Evolutionary conservation across 2,797 vertebrate genomes (phyloP), one percentile per base, ranked within the genome.

Genomic region (Myotis findleyi): DNA sequence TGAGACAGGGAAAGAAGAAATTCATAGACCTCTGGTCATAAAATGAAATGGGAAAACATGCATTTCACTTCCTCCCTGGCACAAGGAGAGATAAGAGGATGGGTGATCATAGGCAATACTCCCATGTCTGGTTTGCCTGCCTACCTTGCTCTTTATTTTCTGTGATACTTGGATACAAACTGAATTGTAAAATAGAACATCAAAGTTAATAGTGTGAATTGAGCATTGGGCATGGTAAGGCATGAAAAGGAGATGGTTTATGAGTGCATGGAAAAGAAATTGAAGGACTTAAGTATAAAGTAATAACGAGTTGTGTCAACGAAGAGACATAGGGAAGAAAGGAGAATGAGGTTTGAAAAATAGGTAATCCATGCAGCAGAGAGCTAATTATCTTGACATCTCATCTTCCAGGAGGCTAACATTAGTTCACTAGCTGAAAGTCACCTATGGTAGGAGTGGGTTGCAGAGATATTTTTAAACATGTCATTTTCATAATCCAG

Each of bases 361-460:
- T 6, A 89, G 73, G 71, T 27, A 94, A 82, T 83, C 94, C 25
- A 18, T 41, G 79, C 88, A 94, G 79, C 94, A 89, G 87, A 77
- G 85, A 95, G 92, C 96, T 97, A 97, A 96, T 96, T 97, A 97
- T 96, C 93, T 92, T 91, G 96, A 96, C 93, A 95, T 90, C 87
- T 94, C 73, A 94, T 97, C 95, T 92, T 96, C 83, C 55, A 95
- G 85, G 59, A 93, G 95, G 92, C 96, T 93, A 97, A 86, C 89
- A 51, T 89, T 73, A 75, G 93, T 79, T 96, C 94, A 87, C 87
- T 95, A 64, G 91, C 90, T 95, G 57, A 90, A 87, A 96, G 91
- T 93, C 91, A 94, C 75, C 59, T n/a, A n/a, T n/a, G n/a, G n/a
- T n/a, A 94, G 77, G 57, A 96, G 38, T 49, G 44, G 89, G 83